Evolutionary conservation across 2,797 vertebrate genomes (phyloP), one percentile per base, ranked within the genome.

Genomic region (Bradypodion pumilum): DNA sequence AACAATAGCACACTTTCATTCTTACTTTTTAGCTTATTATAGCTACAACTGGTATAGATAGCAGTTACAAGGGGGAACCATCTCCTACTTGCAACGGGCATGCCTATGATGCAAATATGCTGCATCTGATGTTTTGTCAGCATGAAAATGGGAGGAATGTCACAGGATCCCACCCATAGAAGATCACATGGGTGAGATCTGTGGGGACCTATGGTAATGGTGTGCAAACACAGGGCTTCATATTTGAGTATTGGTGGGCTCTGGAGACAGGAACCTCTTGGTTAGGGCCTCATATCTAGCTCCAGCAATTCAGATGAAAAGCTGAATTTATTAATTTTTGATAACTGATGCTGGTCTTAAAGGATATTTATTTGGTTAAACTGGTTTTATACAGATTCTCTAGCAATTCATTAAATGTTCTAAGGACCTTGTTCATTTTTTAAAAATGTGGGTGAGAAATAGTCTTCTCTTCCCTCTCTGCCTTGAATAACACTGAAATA

Each of bases 1-100:
- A 78, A 52, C 63, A 60, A 70, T 59, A 15, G 40, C 3, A 13
- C 81, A 70, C 40, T 83, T 44, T 77, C 59, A 69, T 77, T 37
- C 37, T 59, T 77, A 40, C 81, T 85, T 1, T 1, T 44, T 32
- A 0, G 60, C 15, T 78, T 81, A 62, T 29, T 29, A 13, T 2
- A 42, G 81, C 79, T 23, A 83, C 83, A 29, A 44, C 32, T 10
- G 79, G 0, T 6, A 10, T 7, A 44, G 29, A 44, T 81, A 16
- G 10, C 86, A 7, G 76, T 85, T 91, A 66, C 83, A 82, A 77
- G 5, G 4, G n/a, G 25, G 88, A 65, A 59, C 21, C 19, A 80
- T 62, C 27, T 56, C 0, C 23, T 2, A 37, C 81, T 42, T 40
- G 29, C 32, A 80, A 8, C 37, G 44, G 16, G 35, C 66, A 23